These are phyloP conservation scores for Adoxophyes honmai DNA, from an alignment of 1,140 invertebrate genomes.

Conservation along the genomic window DNA sequence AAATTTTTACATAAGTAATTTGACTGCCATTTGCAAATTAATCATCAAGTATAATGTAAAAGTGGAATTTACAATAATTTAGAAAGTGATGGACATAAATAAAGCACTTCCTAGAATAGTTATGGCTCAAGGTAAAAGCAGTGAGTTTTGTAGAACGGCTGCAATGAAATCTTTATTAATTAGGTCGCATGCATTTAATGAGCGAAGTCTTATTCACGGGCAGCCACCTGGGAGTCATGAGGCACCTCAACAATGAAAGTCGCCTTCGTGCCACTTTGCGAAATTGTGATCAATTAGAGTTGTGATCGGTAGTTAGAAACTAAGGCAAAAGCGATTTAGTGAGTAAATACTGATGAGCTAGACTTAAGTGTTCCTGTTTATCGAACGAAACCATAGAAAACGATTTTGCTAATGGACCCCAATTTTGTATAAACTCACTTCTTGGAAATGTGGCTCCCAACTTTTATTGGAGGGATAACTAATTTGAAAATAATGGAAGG, in stretches of 20 bases:
- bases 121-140: too few relatives aligned
- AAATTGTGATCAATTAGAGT: constrained; percentile 15
- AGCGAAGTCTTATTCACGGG: constrained; percentile 24
- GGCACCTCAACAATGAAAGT: constrained; percentile 30
- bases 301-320: background rate
- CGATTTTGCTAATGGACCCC: constrained; percentile 5
- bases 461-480: background rate
- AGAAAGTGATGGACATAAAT: too few relatives aligned
- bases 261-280: constrained; percentile 16
- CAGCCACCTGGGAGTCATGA: constrained; percentile 16
- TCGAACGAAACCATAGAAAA: background rate
- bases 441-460: constrained; percentile 11
- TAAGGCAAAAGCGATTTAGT: too few relatives aligned
- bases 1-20: too few relatives aligned
- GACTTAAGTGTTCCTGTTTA: too few relatives aligned
- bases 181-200: constrained; percentile 34
- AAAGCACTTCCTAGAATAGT: too few relatives aligned
- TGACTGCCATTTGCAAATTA: too few relatives aligned
- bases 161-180: constrained; percentile 25
- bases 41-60: too few relatives aligned
- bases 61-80: too few relatives aligned
- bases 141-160: background rate
- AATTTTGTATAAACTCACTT: constrained; percentile 2
- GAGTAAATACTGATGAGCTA: too few relatives aligned
- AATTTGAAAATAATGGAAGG: constrained; percentile 11